phyloP scores from a whole-genome alignment of 2,797 vertebrate genomes.

The Thunnus albacares region DNA sequence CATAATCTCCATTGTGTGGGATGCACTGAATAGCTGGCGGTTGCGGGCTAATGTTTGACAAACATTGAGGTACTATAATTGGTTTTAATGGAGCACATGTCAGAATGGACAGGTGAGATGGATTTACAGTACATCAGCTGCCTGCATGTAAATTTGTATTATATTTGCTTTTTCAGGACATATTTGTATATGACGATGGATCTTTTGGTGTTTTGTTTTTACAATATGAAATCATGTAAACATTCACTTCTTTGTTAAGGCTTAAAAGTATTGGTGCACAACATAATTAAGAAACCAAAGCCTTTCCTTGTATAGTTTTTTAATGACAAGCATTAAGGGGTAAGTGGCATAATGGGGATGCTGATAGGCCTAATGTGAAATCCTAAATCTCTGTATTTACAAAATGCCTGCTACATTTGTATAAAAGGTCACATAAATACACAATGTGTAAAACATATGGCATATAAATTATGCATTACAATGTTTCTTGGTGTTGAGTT shows the following conservation, averaged over 20 bases:
- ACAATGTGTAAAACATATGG: slow-evolving; percentile 91
- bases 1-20: too few relatives aligned
- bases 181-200: too few relatives aligned
- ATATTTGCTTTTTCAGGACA: not conserved
- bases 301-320: slow-evolving; percentile 75
- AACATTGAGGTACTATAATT: not conserved
- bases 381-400: slow-evolving; percentile 86
- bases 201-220: too few relatives aligned
- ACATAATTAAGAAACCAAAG: slow-evolving; percentile 15
- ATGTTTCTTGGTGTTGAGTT: slow-evolving; percentile 67
- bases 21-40: not conserved
- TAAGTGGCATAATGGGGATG: slow-evolving; percentile 87
- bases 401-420: slow-evolving; percentile 88
- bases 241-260: not conserved
- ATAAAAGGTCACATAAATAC: slow-evolving; percentile 88
- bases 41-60: too few relatives aligned
- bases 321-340: slow-evolving; percentile 88
- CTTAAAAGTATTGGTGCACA: not conserved
- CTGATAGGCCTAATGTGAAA: slow-evolving; percentile 71
- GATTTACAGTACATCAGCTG: not conserved
- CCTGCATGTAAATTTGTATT: slow-evolving; percentile 13
- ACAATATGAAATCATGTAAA: not conserved
- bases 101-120: not conserved
- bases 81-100: not conserved
- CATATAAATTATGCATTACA: slow-evolving; percentile 84